Evolutionary conservation across 2,888 invertebrate genomes (phyloP), one percentile per base, ranked within the genome.

Genomic region (Chloroclysta siterata): DNA sequence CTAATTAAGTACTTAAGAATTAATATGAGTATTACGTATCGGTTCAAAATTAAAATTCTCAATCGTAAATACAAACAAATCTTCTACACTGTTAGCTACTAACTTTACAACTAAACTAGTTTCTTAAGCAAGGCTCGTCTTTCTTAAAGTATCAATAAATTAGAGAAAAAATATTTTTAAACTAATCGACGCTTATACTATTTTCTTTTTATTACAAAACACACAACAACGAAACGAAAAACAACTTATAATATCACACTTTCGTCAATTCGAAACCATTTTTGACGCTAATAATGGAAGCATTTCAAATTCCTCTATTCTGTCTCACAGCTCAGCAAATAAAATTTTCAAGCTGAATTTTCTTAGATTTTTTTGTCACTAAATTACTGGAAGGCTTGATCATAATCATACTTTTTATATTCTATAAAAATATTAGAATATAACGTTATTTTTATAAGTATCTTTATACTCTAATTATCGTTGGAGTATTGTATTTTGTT

Each of bases 351-450:
- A 92, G 92, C 92, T 88, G 90, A 79, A 82, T 77, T 83, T 80
- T 83, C 71, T 78, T 77, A 81, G 74, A 39, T 39, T 39, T 79
- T 78, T 79, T 80, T 81, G 29, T 88, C 83, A 88, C 92, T 93
- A 93, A 88, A 90, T 91, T 92, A 93, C 88, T 93, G 92, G 92
- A 92, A 93, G 92, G 92, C 92, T 92, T 84, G 88, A 88, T 92
- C 89, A 90, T 90, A 89, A 72, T 90, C 83, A 87, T 90, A 89
- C 81, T 80, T 81, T 87, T 89, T 86, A 88, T 90, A 90, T 89
- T 90, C 92, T 92, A 92, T 92, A 93, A 93, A 93, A 93, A 91
- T 92, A 92, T 92, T 92, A 90, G 90, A 91, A 90, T 90, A 91
- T 85, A 78, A 78, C 73, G 75, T 79, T 78, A 73, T 62, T 80